Base-by-base conservation (phyloP, 1,140 invertebrate genomes). In the Melanaphis sacchari region DNA sequence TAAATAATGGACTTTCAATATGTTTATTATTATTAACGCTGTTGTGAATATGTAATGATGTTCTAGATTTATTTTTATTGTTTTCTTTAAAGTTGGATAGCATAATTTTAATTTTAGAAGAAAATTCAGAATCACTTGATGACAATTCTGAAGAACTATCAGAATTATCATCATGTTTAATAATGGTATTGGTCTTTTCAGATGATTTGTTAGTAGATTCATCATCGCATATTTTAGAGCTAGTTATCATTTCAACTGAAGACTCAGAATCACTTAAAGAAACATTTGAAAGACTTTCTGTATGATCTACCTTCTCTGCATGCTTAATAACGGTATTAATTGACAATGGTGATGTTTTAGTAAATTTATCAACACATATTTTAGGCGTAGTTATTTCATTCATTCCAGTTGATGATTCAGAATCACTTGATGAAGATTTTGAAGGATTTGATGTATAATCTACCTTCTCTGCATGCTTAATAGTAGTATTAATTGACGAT, bases 1-100 rank as follows among this genome's bases (percentile, higher is more conserved):
- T 93, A 54, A 18, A 85, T 82, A 93, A 84, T 54, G 91, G 91
- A 85, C 91, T 40, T 40, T 90, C 8, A n/a, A 59, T 59, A 1
- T 90, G 38, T 7, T 40, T 54, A 41, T 2, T 66, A 90, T 90
- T 84, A 31, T 46, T 49, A 38, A 41, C 24, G 3, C 26, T 85
- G 41, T 31, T 6, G 22, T 1, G 49, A 90, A 26, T 90, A 24
- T 0, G 21, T n/a, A n/a, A 76, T 6, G 59, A n/a, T 76, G 31
- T 76, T n/a, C 8, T 76, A n/a, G 59, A n/a, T 76, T 76, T 76
- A n/a, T n/a, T 76, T 76, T n/a, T 36, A 76, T n/a, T 5, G 4
- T 5, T 7, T n/a, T 76, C 31, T 76, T 76, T 22, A 18, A 76
- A 5, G 3, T 15, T 76, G n/a, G 59, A n/a, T n/a, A 76, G 18